Conservation (phyloP, 2,888 invertebrate species). For the Apotomis capreana region DNA sequence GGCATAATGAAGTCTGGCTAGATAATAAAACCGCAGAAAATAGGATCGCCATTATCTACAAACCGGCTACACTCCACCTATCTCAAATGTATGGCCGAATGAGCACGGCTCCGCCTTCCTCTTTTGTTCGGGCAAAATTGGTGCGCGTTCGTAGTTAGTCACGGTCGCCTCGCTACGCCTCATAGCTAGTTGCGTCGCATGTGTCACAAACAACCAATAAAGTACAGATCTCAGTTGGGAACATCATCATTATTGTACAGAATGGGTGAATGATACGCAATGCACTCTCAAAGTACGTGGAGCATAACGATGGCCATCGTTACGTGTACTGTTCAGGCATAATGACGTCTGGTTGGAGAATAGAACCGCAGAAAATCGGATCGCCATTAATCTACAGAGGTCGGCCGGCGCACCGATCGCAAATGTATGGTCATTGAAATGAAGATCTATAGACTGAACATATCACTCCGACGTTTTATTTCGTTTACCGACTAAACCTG, state of each 20-base stretch:
- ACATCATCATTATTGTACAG: not conserved
- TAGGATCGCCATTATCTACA: constrained; percentile 47
- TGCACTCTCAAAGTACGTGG: constrained; percentile 8
- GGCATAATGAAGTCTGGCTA: constrained; percentile 37
- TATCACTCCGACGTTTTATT: constrained; percentile 70
- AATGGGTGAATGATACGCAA: not conserved
- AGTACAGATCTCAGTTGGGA: too few relatives aligned
- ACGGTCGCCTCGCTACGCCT: too few relatives aligned
- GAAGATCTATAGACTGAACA: constrained; percentile 57
- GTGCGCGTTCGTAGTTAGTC: too few relatives aligned
- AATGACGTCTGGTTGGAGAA: constrained; percentile 36
- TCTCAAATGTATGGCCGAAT: too few relatives aligned
- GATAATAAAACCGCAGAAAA: constrained; percentile 52
- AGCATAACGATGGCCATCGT: constrained; percentile 33
- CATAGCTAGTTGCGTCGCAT: too few relatives aligned
- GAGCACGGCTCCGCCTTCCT: too few relatives aligned
- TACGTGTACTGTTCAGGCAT: constrained; percentile 35
- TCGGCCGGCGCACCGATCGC: constrained; percentile 45
- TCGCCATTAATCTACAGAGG: constrained; percentile 47
- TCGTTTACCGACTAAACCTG: constrained; percentile 59
- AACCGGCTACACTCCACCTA: constrained; percentile 43
- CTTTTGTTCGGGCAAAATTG: too few relatives aligned
- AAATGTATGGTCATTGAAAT: constrained; percentile 49
- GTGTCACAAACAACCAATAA: too few relatives aligned
- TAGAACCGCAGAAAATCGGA: constrained; percentile 53